Conservation (phyloP, 2,888 invertebrate species). For the Pterostichus niger region DNA sequence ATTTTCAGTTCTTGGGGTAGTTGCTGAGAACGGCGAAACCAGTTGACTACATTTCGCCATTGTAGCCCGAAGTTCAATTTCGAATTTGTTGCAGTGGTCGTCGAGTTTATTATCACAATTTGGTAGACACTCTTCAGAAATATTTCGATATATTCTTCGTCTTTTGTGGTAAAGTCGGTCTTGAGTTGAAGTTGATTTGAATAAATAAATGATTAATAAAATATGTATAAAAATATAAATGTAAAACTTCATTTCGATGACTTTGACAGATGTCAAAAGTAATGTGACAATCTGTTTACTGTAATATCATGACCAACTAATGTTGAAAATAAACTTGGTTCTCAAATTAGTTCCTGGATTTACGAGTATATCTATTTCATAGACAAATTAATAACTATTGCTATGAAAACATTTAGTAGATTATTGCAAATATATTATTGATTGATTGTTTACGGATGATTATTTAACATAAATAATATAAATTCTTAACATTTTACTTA, state of each 20-base stretch:
- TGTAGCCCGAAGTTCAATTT: conserved; percentile 50
- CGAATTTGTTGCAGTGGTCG: conserved; percentile 47
- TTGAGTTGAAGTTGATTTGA: conserved; percentile 1
- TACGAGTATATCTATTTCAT: too few species aligned
- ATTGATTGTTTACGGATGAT: too few species aligned
- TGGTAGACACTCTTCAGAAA: conserved; percentile 31
- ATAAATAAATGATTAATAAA: conserved; percentile 13
- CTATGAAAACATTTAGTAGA: too few species aligned
- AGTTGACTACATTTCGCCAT: conserved; percentile 29
- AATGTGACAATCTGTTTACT: too few species aligned
- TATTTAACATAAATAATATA: too few species aligned
- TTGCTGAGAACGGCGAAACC: not conserved
- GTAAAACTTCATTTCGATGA: conserved; percentile 24
- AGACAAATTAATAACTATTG: too few species aligned
- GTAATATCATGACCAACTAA: too few species aligned
- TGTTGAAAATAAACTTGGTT: too few species aligned
- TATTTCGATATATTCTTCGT: too few species aligned
- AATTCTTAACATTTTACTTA: too few species aligned
- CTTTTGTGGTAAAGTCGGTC: not conserved
- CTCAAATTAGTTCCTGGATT: too few species aligned
- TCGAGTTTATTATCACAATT: conserved; percentile 13
- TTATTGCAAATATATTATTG: too few species aligned
- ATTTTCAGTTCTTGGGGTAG: not conserved
- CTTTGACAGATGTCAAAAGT: conserved; percentile 40
- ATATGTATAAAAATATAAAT: conserved; percentile 11